Evolutionary conservation across 2,888 invertebrate species (phyloP).

Genomic region (Melanostoma mellinum): DNA sequence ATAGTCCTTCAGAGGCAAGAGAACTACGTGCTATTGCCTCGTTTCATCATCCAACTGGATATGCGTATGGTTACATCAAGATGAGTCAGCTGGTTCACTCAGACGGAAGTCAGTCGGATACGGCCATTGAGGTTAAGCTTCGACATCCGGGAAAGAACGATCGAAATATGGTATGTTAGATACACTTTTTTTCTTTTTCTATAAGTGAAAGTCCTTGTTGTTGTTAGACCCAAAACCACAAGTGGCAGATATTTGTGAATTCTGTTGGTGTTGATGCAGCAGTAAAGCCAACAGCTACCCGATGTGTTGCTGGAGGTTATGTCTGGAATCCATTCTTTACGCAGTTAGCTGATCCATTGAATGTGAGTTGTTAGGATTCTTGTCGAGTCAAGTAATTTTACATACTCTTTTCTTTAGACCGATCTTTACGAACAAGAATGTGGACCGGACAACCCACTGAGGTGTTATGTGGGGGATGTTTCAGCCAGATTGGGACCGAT

Average conservation of each 20-base stretch:
- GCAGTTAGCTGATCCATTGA: constrained; percentile 93
- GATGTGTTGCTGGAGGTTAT: constrained; percentile 95
- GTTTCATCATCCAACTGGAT: constrained; percentile 93
- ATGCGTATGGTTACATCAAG: constrained; percentile 92
- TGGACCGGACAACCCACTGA: constrained; percentile 91
- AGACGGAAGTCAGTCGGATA: constrained; percentile 94
- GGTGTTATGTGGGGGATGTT: constrained; percentile 96
- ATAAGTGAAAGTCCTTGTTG: background rate
- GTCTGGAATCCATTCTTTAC: constrained; percentile 96
- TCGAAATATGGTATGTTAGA: constrained; percentile 87
- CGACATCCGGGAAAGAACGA: constrained; percentile 93
- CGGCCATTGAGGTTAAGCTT: constrained; percentile 93
- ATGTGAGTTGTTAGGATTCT: constrained; percentile 84
- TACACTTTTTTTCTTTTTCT: too few relatives aligned
- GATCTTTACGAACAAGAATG: constrained; percentile 94
- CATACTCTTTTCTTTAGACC: constrained; percentile 83
- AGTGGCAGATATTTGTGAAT: constrained; percentile 96
- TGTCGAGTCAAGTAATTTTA: background rate
- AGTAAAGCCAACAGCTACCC: constrained; percentile 89
- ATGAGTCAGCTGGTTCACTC: constrained; percentile 94
- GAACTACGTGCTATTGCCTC: constrained; percentile 94
- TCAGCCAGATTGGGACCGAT: constrained; percentile 93
- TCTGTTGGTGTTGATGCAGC: constrained; percentile 95
- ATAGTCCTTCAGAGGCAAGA: constrained; percentile 92
- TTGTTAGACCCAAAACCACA: constrained; percentile 89